Evolutionary conservation across 1,140 invertebrate species (phyloP).

Genomic region (Teleopsis dalmanni): DNA sequence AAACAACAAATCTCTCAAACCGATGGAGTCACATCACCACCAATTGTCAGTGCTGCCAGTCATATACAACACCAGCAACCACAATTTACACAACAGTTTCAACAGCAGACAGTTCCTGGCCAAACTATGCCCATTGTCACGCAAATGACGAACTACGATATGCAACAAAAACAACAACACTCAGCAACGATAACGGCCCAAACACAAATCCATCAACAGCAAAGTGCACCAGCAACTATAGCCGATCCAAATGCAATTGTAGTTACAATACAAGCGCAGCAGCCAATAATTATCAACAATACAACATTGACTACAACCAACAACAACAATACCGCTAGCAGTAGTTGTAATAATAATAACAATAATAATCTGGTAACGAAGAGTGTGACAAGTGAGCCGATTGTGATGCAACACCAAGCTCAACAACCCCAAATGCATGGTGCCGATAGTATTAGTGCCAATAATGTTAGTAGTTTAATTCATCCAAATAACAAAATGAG

Average conservation of each 20-base stretch:
- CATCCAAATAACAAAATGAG: too few relatives aligned
- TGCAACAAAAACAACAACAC: slow-evolving; percentile 9
- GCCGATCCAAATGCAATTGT: slow-evolving; percentile 27
- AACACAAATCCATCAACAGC: slow-evolving; percentile 13
- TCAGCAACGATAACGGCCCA: slow-evolving; percentile 12
- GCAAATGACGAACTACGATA: slow-evolving; percentile 32
- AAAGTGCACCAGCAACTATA: slow-evolving; percentile 38
- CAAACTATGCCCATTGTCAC: slow-evolving; percentile 34
- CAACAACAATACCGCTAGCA: neutral
- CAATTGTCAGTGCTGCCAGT: neutral
- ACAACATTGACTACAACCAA: neutral
- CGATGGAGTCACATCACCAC: slow-evolving; percentile 1
- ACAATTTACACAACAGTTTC: slow-evolving; percentile 8
- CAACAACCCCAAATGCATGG: too few relatives aligned
- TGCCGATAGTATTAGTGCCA: too few relatives aligned
- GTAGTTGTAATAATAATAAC: neutral
- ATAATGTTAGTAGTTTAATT: too few relatives aligned
- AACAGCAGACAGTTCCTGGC: slow-evolving; percentile 20
- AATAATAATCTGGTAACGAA: too few relatives aligned
- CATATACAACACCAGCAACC: neutral
- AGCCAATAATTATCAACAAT: slow-evolving; percentile 3
- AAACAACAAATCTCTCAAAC: slow-evolving; percentile 12
- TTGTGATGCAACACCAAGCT: too few relatives aligned
- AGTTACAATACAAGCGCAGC: slow-evolving; percentile 18
- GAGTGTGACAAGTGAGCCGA: too few relatives aligned